Conservation (phyloP, 2,888 invertebrate species). For the Operophtera brumata region DNA sequence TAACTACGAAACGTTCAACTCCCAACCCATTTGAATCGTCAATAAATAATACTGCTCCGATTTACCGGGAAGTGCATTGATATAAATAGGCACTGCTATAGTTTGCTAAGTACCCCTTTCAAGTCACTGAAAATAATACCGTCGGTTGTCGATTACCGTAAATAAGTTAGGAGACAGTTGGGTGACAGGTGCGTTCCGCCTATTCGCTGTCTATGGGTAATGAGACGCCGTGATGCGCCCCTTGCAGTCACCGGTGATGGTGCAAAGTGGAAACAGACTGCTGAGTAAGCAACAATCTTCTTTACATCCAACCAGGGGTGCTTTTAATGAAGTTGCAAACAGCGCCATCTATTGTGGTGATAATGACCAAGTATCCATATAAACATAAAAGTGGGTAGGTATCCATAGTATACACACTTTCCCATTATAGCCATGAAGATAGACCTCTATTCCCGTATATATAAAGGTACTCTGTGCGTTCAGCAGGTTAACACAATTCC, state of each 20-base stretch:
- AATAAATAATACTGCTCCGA: constrained; percentile 3
- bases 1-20: constrained; percentile 2
- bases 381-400: no score
- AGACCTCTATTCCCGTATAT: no score
- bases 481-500: no score
- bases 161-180: constrained; percentile 53
- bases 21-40: background rate
- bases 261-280: constrained; percentile 2
- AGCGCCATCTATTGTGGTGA: no score
- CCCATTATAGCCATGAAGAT: no score
- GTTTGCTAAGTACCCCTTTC: constrained; percentile 5
- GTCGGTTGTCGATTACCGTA: constrained; percentile 52
- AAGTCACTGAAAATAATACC: constrained; percentile 13
- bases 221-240: constrained; percentile 53
- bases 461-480: no score
- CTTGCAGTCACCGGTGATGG: constrained; percentile 12
- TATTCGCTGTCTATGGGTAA: constrained; percentile 71
- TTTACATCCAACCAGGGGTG: background rate
- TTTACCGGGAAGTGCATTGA: constrained; percentile 9
- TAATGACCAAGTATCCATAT: no score
- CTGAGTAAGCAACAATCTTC: constrained; percentile 7
- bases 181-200: constrained; percentile 64
- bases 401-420: no score
- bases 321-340: background rate
- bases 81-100: constrained; percentile 1